Percentiles rank a stretch among this genome's conserved stretches.
phyloP scores from a whole-genome alignment of 2,888 invertebrate species.

The Watsonalla cultraria region DNA sequence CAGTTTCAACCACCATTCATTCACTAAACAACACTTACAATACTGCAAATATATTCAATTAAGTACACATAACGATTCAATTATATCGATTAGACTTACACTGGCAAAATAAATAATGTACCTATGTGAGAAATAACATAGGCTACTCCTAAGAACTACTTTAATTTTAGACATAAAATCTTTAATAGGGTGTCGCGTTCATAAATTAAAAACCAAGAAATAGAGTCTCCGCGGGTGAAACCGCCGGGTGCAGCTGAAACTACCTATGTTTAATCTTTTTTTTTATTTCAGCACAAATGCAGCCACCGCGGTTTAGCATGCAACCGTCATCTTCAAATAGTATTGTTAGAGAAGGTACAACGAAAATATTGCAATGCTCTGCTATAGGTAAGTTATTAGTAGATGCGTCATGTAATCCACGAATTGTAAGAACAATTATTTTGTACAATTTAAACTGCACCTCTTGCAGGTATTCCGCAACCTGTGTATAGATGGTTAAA shows the following conservation, averaged over 20 bases:
- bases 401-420: background rate
- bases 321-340: constrained; percentile 92
- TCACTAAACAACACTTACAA: no score
- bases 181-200: no score
- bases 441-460: background rate
- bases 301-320: constrained; percentile 92
- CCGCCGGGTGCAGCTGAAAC: background rate
- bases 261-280: background rate
- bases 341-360: constrained; percentile 91
- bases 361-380: constrained; percentile 95
- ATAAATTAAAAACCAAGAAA: no score
- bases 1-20: no score
- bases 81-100: no score
- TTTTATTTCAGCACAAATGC: constrained; percentile 76
- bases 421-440: background rate
- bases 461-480: constrained; percentile 89
- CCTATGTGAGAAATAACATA: no score
- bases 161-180: no score
- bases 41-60: no score
- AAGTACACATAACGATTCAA: no score
- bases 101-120: no score
- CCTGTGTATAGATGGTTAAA: constrained; percentile 96
- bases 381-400: constrained; percentile 84
- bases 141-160: no score
- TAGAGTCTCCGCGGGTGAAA: no score